These are phyloP conservation scores for Mola mola DNA, from an alignment of 2,113 vertebrate species.

Conservation along the genomic window DNA sequence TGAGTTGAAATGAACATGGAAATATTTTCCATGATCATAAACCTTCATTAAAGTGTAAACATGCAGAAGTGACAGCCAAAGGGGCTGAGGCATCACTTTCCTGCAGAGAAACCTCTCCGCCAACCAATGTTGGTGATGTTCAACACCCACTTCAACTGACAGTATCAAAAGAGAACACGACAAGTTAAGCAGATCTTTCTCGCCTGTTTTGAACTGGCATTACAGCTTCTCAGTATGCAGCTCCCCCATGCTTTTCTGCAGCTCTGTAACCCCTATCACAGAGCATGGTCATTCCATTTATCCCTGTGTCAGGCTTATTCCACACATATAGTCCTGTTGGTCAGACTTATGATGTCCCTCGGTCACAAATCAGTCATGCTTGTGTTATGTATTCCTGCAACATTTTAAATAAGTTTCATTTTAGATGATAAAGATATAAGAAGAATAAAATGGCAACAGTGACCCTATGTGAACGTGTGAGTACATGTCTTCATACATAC, in stretches of 20 bases:
- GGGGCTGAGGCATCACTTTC: conserved; percentile 66
- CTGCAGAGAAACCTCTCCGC: conserved; percentile 47
- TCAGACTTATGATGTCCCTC: conserved; percentile 21
- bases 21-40: conserved; percentile 54
- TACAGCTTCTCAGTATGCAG: conserved; percentile 67
- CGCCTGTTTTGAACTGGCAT: conserved; percentile 70
- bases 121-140: conserved; percentile 60
- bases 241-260: conserved; percentile 49
- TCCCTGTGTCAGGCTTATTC: conserved; percentile 49
- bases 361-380: conserved; percentile 1
- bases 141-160: conserved; percentile 69
- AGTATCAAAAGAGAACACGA: conserved; percentile 72
- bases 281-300: conserved; percentile 54
- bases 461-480: not conserved
- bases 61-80: conserved; percentile 61
- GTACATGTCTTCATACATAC: not conserved
- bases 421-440: not conserved
- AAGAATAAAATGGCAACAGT: not conserved
- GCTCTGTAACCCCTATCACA: conserved; percentile 72
- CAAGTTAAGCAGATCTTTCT: conserved; percentile 76
- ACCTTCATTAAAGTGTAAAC: conserved; percentile 47
- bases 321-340: conserved; percentile 28
- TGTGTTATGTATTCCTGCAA: too few species aligned
- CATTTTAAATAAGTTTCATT: too few species aligned
- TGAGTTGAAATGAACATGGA: conserved; percentile 33